Evolutionary conservation across 2,113 vertebrate species (phyloP).

Genomic region (Xiphorhynchus elegans): DNA sequence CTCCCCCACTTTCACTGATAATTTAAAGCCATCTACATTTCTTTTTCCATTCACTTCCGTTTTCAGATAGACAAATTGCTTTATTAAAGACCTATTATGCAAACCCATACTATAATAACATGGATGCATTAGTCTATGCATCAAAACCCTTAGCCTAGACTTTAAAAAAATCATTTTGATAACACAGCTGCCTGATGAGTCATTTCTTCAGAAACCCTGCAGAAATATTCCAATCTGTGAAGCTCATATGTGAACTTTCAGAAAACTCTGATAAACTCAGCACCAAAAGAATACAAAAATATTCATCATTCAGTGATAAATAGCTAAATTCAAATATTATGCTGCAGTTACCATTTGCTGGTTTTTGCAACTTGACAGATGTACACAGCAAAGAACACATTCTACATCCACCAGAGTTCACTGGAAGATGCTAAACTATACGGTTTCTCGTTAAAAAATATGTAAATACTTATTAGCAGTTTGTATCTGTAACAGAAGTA

Average conservation of each 20-base stretch:
- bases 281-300: neutral
- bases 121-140: neutral
- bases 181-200: neutral
- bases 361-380: neutral
- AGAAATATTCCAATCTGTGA: neutral
- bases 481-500: neutral
- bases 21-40: neutral
- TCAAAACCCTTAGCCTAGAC: neutral
- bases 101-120: neutral
- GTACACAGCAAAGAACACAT: neutral
- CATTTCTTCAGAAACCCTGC: neutral
- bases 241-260: neutral
- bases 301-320: neutral
- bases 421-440: neutral
- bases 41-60: neutral
- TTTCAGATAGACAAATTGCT: neutral
- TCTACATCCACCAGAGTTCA: neutral
- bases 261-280: neutral
- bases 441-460: neutral
- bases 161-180: neutral
- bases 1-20: neutral
- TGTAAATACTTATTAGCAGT: neutral
- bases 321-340: neutral
- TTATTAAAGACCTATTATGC: neutral
- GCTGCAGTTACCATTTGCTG: neutral